phyloP scores from a whole-genome alignment of 2,797 vertebrate species.

The Sebastes jordani region DNA sequence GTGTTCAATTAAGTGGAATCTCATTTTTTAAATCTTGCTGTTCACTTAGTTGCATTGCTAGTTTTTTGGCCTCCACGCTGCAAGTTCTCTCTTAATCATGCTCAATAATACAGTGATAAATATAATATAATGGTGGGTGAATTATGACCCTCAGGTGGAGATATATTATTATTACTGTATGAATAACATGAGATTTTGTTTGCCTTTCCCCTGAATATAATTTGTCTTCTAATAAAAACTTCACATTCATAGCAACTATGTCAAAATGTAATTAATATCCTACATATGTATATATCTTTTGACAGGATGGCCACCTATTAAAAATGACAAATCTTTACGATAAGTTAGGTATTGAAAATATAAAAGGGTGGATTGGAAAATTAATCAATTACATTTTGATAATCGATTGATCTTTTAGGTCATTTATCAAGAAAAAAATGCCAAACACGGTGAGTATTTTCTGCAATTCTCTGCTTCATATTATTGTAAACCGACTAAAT shows the following conservation, averaged over 20 bases:
- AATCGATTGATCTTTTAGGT: background rate
- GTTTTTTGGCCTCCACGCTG: background rate
- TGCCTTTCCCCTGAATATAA: background rate
- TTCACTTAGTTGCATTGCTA: background rate
- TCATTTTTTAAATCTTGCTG: background rate
- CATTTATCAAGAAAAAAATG: background rate
- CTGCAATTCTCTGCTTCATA: background rate
- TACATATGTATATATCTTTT: background rate
- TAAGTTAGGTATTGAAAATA: background rate
- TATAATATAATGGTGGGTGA: background rate
- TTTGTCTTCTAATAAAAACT: background rate
- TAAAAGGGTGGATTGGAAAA: too few species aligned
- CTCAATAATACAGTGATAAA: background rate
- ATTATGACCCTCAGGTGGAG: background rate
- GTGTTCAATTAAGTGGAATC: too few species aligned
- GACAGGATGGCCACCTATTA: background rate
- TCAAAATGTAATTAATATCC: background rate
- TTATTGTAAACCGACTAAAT: background rate
- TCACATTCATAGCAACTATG: background rate
- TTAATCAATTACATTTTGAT: background rate
- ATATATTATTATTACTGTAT: conserved; percentile 8
- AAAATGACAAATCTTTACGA: background rate
- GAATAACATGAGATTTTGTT: conserved; percentile 10
- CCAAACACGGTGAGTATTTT: background rate
- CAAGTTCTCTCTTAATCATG: background rate